Evolutionary conservation across 1,140 invertebrate genomes (phyloP).

Genomic region (Drosophila saltans): DNA sequence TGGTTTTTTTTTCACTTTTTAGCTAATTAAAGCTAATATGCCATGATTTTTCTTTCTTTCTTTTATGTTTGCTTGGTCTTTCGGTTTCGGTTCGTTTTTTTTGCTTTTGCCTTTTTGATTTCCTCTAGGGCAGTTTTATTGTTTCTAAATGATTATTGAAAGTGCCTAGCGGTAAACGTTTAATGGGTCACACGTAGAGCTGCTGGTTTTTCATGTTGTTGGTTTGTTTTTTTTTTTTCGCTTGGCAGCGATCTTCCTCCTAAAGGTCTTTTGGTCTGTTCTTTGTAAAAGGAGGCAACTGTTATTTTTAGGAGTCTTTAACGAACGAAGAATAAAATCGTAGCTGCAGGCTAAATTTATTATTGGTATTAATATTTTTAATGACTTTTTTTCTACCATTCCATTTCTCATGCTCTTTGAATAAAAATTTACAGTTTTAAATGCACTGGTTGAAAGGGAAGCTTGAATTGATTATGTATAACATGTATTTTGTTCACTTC

Average conservation of each 20-base stretch:
- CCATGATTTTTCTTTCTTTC: constrained; percentile 20
- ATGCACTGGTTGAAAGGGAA: not conserved
- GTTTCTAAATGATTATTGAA: constrained; percentile 54
- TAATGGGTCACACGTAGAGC: constrained; percentile 47
- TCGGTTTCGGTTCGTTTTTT: not conserved
- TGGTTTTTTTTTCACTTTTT: constrained; percentile 32
- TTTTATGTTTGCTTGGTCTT: not conserved
- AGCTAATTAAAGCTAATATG: constrained; percentile 47
- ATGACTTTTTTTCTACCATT: not conserved
- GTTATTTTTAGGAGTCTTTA: constrained; percentile 10
- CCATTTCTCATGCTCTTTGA: no score
- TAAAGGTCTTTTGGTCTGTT: not conserved
- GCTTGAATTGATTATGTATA: not conserved
- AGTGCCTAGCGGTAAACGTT: constrained; percentile 51
- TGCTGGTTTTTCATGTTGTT: not conserved
- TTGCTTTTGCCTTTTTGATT: constrained; percentile 18
- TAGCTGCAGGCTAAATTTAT: constrained; percentile 29
- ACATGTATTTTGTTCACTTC: not conserved
- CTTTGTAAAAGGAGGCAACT: not conserved
- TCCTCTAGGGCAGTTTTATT: constrained; percentile 44
- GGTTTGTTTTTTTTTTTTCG: not conserved
- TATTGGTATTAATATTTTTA: constrained; percentile 19
- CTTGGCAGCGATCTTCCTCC: not conserved
- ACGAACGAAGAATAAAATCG: constrained; percentile 32
- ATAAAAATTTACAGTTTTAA: no score